phyloP scores from a whole-genome alignment of 2,888 invertebrate species.

The Embidobia sp. region DNA sequence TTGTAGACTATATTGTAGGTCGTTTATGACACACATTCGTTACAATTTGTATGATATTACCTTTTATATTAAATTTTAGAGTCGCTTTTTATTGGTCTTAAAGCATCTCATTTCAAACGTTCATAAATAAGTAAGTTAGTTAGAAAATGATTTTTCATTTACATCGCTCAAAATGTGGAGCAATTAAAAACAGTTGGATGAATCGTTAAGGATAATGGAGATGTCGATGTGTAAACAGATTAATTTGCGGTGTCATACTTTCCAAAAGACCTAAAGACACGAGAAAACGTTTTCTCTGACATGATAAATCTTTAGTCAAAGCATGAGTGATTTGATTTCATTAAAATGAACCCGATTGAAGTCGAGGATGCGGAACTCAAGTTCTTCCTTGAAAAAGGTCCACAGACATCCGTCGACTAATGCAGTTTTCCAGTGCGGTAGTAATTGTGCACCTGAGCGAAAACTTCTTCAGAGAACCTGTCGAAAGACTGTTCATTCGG shows the following conservation, averaged over 20 bases:
- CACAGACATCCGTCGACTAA: slow-evolving; percentile 99
- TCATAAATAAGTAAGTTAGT: no score
- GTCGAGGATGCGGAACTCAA: slow-evolving; percentile 99
- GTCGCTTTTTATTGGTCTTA: no score
- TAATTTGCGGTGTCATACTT: slow-evolving; percentile 5
- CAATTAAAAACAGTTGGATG: no score
- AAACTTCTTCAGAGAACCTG: slow-evolving; percentile 94
- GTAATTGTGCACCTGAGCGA: slow-evolving; percentile 98
- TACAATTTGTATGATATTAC: no score
- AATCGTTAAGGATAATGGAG: no score
- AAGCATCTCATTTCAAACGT: no score
- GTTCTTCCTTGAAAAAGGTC: slow-evolving; percentile 99
- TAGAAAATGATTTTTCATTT: no score
- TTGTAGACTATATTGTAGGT: no score
- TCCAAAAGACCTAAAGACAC: not conserved
- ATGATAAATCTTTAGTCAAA: slow-evolving; percentile 41
- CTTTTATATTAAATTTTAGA: no score
- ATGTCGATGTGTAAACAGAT: no score
- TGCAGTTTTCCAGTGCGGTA: slow-evolving; percentile 98
- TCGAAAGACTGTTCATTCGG: slow-evolving; percentile 99
- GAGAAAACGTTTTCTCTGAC: slow-evolving; percentile 11
- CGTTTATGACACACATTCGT: no score
- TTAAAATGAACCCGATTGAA: slow-evolving; percentile 92
- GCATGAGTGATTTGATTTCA: slow-evolving; percentile 92
- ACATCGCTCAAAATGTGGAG: no score